A percentile compares a stretch with the other conserved stretches of the same genome.
phyloP scores from a whole-genome alignment of 2,888 invertebrate species.

The Tachystola acroxantha region DNA sequence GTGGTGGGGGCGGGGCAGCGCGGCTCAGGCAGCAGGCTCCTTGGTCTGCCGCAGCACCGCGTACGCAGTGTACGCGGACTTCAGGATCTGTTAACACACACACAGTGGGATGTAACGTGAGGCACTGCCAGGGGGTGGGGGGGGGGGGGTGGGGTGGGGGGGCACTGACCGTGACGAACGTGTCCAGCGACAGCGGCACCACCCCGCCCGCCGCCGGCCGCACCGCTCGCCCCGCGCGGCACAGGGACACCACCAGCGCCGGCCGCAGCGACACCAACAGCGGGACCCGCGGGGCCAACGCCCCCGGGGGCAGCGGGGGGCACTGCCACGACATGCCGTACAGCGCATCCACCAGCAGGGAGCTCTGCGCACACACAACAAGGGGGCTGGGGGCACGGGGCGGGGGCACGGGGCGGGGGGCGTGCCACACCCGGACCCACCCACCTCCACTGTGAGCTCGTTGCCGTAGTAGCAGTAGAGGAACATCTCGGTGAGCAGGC shows the following conservation, averaged over 20 bases:
- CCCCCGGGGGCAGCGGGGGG: conserved; percentile 31
- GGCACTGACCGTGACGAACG: conserved; percentile 58
- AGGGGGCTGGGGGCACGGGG: neutral
- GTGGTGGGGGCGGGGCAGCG: too few species aligned
- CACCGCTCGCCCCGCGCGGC: conserved; percentile 62
- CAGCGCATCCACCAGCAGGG: conserved; percentile 47
- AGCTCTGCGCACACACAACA: conserved; percentile 47
- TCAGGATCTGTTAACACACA: conserved; percentile 52
- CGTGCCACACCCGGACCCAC: neutral
- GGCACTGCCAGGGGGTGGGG: too few species aligned
- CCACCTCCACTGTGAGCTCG: conserved; percentile 72
- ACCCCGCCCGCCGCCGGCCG: conserved; percentile 64
- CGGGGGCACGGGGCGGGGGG: neutral
- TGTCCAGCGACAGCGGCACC: conserved; percentile 69
- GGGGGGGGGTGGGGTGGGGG: neutral
- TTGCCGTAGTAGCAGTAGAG: conserved; percentile 79
- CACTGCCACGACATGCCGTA: conserved; percentile 55
- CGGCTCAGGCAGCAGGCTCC: too few species aligned
- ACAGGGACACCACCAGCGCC: conserved; percentile 60
- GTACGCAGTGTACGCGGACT: conserved; percentile 65
- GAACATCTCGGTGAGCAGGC: conserved; percentile 75
- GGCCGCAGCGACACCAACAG: conserved; percentile 46
- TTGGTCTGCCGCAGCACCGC: conserved; percentile 64
- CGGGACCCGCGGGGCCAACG: conserved; percentile 26
- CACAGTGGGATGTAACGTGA: too few species aligned